These are phyloP conservation scores for Aplocera efformata DNA, from an alignment of 2,888 invertebrate species.

Conservation along the genomic window DNA sequence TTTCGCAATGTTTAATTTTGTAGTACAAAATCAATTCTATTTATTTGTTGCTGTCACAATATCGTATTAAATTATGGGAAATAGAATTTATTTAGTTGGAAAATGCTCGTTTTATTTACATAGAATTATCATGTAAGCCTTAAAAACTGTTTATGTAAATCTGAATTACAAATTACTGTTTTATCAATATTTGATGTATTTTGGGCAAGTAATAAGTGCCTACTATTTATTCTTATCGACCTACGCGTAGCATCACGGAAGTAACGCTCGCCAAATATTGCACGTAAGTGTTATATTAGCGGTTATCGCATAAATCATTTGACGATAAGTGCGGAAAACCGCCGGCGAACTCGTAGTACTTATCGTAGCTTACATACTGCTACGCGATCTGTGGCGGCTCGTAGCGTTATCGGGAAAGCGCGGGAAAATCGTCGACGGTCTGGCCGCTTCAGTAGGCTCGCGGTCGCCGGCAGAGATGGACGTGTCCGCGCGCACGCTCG, in stretches of 20 bases:
- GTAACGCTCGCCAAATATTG: conserved; percentile 27
- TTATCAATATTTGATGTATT: conserved; percentile 8
- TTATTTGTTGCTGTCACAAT: conserved; percentile 50
- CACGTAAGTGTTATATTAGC: conserved; percentile 30
- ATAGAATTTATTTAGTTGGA: conserved; percentile 60
- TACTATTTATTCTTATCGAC: conserved; percentile 23
- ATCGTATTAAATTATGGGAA: conserved; percentile 51
- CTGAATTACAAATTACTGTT: conserved; percentile 19
- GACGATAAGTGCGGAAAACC: conserved; percentile 49
- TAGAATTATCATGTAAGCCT: too few relatives aligned
- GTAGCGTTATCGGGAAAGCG: conserved; percentile 75
- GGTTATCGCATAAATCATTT: conserved; percentile 57
- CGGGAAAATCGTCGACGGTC: conserved; percentile 61
- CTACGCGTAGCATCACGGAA: conserved; percentile 24
- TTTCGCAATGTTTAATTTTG: conserved; percentile 40
- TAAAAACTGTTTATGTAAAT: too few relatives aligned
- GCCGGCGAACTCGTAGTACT: conserved; percentile 23
- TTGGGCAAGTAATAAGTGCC: conserved; percentile 11
- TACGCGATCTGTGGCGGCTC: conserved; percentile 23
- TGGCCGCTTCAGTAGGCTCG: conserved; percentile 65
- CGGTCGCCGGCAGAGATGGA: conserved; percentile 69
- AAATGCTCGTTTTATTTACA: conserved; percentile 48
- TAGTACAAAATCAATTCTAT: conserved; percentile 56
- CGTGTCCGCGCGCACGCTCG: conserved; percentile 56
- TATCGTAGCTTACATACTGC: conserved; percentile 20